phyloP scores from a whole-genome alignment of 2,888 invertebrate species.

The Dorcus hopei region DNA sequence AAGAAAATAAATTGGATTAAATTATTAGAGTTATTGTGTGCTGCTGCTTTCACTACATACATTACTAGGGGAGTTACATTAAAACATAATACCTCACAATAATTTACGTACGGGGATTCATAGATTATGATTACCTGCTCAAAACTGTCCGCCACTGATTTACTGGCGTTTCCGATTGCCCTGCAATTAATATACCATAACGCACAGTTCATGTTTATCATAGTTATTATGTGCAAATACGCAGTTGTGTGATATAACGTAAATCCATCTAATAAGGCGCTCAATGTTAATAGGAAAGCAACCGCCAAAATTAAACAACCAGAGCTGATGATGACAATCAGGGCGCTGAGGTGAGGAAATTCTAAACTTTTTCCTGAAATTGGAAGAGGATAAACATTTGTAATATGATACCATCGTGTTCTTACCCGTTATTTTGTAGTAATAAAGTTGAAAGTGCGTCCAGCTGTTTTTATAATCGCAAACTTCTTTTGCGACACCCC shows the following conservation, averaged over 20 bases:
- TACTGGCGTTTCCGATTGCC: constrained; percentile 60
- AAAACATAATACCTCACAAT: no score
- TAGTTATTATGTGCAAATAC: constrained; percentile 65
- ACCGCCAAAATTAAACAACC: constrained; percentile 62
- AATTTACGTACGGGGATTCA: neutral
- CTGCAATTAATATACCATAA: constrained; percentile 69
- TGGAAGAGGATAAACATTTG: neutral
- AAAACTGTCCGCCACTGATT: constrained; percentile 44
- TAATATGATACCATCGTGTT: neutral
- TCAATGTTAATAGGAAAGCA: constrained; percentile 58
- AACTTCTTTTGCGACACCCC: constrained; percentile 67
- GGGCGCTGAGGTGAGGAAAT: constrained; percentile 60
- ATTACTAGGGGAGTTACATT: no score
- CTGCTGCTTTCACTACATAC: no score
- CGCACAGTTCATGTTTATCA: constrained; percentile 72
- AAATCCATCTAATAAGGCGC: constrained; percentile 62
- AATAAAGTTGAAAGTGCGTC: constrained; percentile 62
- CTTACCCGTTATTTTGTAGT: constrained; percentile 46
- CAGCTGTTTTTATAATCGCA: constrained; percentile 68
- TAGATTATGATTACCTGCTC: constrained; percentile 33
- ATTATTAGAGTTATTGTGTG: no score
- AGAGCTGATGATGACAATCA: constrained; percentile 60
- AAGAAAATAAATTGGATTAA: no score
- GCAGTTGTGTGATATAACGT: constrained; percentile 61
- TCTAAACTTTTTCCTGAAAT: constrained; percentile 57